Base-by-base conservation (phyloP, 2,797 vertebrate species). In the Enteromius anoplus region DNA sequence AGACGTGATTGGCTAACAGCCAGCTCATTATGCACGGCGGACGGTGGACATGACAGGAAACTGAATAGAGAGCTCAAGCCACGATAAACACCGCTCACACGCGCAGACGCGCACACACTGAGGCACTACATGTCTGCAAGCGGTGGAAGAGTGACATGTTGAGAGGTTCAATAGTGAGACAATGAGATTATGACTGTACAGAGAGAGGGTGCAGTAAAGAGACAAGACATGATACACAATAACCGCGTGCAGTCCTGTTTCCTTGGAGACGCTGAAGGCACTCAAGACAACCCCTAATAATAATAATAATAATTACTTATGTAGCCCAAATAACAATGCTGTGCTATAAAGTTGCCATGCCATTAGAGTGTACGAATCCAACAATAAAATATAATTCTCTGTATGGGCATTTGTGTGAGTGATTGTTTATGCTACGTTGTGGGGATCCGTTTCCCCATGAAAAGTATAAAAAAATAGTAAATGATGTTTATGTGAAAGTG, bases 21-120 rank as follows among this genome's bases (percentile, higher is more conserved):
- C 45, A 71, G 42, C 66, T 87, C 34, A 87, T 91, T 88, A 89
- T 68, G 34, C 76, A 0, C n/a, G 5, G 23, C 85, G 86, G 86
- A 84, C 84, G 68, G 26, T 73, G 64, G 34, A 85, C 58, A 69
- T 40, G 78, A 87, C 87, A 83, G 79, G 65, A 70, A 62, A 80
- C 45, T 58, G 55, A 47, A 82, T 47, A 53, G 23, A 82, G 69
- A 82, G 58, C 77, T 80, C 78, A 68, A 70, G 45, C 58, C 19
- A 71, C 14, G 40, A 78, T 71, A 78, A 70, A 77, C 75, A 58
- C 19, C 12, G 23, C 17, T 29, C 11, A 45, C 34, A 72, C 11
- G 10, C 21, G 19, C 19, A n/a, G 9, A 71, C 32, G 32, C 29
- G 55, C 26, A 75, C n/a, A 51, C 40, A 68, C 26, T n/a, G 45